Conservation (phyloP, 2,888 invertebrate genomes). For the Andrena flavipes region DNA sequence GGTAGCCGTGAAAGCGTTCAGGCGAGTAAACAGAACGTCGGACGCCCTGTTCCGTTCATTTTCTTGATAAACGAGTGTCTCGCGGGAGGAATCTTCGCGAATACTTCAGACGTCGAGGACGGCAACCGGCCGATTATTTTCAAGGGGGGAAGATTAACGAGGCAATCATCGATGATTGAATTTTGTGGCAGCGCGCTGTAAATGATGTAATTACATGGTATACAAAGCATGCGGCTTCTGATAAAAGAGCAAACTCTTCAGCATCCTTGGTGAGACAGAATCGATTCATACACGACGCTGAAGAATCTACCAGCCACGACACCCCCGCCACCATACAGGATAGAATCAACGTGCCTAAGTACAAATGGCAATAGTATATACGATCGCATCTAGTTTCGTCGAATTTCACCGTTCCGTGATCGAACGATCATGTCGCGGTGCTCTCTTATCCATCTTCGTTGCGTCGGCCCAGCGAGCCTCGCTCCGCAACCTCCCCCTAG, state of each 20-base stretch:
- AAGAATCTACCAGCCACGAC: neutral
- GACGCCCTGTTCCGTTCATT: conserved; percentile 33
- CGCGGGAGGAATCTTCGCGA: conserved; percentile 25
- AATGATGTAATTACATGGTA: neutral
- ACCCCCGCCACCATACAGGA: neutral
- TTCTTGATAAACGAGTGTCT: conserved; percentile 36
- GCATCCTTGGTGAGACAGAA: no score
- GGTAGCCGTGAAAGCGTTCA: conserved; percentile 48
- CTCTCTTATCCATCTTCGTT: conserved; percentile 56
- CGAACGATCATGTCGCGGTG: conserved; percentile 39
- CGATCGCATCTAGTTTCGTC: conserved; percentile 8
- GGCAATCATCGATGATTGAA: conserved; percentile 23
- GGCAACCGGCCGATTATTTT: conserved; percentile 6
- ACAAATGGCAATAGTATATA: neutral
- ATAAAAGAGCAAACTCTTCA: no score
- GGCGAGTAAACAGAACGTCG: conserved; percentile 49
- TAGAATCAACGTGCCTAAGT: no score
- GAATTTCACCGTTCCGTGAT: conserved; percentile 47
- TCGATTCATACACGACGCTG: no score
- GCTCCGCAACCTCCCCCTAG: conserved; percentile 16
- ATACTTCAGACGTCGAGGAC: conserved; percentile 19
- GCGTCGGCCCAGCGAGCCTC: conserved; percentile 11
- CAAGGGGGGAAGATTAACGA: conserved; percentile 42
- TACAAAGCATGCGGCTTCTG: no score
- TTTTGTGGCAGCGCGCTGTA: neutral